phyloP scores from a whole-genome alignment of 2,113 vertebrate genomes.

The Spea bombifrons region DNA sequence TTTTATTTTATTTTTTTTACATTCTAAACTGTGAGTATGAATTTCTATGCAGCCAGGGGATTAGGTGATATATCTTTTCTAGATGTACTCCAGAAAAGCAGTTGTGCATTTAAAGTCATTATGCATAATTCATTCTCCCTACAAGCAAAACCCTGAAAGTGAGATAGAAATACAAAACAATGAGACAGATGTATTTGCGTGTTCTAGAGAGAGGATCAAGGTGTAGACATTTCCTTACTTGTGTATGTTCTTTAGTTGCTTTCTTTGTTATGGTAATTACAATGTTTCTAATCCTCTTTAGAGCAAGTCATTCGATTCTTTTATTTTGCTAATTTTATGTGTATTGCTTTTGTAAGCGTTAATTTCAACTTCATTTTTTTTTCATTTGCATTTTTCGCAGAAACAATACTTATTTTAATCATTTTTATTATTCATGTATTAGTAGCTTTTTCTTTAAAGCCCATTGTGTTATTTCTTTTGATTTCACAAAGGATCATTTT shows the following conservation, averaged over 20 bases:
- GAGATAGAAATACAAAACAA: neutral
- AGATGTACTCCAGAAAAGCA: neutral
- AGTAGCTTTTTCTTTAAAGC: neutral
- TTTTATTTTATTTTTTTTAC: neutral
- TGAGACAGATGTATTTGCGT: neutral
- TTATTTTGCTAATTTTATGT: neutral
- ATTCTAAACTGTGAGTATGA: slow-evolving; percentile 30
- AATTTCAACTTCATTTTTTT: neutral
- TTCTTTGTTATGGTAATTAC: slow-evolving; percentile 9
- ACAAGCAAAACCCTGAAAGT: neutral
- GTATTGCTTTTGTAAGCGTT: neutral
- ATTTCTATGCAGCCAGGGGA: neutral
- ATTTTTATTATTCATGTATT: too few relatives aligned
- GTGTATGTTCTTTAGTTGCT: neutral
- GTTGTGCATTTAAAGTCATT: too few relatives aligned
- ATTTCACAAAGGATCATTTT: too few relatives aligned
- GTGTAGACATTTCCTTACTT: neutral
- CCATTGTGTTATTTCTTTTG: neutral
- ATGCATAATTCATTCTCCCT: too few relatives aligned
- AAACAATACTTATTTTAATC: neutral
- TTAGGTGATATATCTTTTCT: neutral
- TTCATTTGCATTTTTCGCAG: neutral
- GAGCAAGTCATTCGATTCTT: neutral
- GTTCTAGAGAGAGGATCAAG: neutral
- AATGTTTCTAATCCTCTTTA: neutral